Base-by-base conservation (phyloP, 2,888 invertebrate genomes). In the Metopia argyrocephala region DNA sequence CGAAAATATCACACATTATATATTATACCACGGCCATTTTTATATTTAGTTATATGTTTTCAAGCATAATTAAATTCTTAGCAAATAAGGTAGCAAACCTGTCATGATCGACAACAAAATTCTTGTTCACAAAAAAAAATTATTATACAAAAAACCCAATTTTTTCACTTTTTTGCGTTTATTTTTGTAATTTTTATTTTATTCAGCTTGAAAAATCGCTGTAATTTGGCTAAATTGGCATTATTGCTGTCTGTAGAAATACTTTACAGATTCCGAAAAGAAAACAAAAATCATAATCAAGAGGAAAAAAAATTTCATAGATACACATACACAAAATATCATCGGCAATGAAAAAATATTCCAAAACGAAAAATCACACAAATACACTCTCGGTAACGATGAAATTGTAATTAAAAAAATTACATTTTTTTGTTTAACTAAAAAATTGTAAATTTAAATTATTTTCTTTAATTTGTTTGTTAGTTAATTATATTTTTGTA, bases 251-350 rank as follows among this genome's bases (percentile, higher is more conserved):
- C 71, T 78, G 65, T 73, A 76, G 73, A 82, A 82, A 82, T 78
- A 82, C 79, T 76, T 81, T 79, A 79, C 78, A 75, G 80, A 83
- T 79, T 76, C 74, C 65, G 74, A 78, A 76, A 82, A 62, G 48
- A 70, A 78, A 38, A 79, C 25, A 73, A 76, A 82, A 70, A n/a
- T n/a, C n/a, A n/a, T n/a, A n/a, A n/a, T n/a, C 38, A 27, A 65
- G 25, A 66, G 50, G 57, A 76, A 76, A 76, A 38, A 79, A 81
- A 82, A 81, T 79, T 76, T 82, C 81, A 78, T 84, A 84, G 84
- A 82, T 84, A 84, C 83, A 84, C 83, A 84, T 83, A 84, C 82
- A 83, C 79, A 80, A 83, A 83, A 80, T 83, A 73, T 80, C 78
- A 73, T 80, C 78, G 76, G 73, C 79, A 82, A 78, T 70, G 73